Percentiles rank a stretch among this genome's conserved stretches.
phyloP scores from a whole-genome alignment of 1,140 invertebrate genomes.

The Drosophila subobscura region DNA sequence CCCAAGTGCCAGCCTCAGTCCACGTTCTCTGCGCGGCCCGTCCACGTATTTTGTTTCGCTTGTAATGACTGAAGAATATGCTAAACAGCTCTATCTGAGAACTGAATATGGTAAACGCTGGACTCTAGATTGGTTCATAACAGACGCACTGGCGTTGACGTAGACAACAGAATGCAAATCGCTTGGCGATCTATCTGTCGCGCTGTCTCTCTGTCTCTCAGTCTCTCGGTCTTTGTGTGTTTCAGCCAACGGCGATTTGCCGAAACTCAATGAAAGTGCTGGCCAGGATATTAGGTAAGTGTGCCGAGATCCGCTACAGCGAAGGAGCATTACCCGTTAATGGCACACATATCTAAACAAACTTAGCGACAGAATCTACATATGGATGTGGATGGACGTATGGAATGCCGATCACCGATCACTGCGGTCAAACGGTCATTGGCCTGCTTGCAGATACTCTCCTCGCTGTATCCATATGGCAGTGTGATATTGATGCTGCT shows the following conservation, averaged over 20 bases:
- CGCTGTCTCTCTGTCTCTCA: background rate
- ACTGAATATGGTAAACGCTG: slow-evolving; percentile 69
- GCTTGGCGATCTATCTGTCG: slow-evolving; percentile 2
- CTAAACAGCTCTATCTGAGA: slow-evolving; percentile 42
- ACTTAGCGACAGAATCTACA: slow-evolving; percentile 42
- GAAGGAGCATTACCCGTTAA: slow-evolving; percentile 53
- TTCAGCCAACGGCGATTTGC: slow-evolving; percentile 47
- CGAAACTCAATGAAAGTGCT: slow-evolving; percentile 64
- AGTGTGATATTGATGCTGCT: slow-evolving; percentile 19
- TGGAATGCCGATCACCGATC: slow-evolving; percentile 63
- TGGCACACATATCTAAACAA: slow-evolving; percentile 43
- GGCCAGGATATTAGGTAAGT: slow-evolving; percentile 69
- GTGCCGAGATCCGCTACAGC: too few relatives aligned
- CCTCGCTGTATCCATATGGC: slow-evolving; percentile 27
- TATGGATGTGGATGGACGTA: slow-evolving; percentile 34
- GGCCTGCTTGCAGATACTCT: slow-evolving; percentile 67
- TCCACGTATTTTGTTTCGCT: background rate
- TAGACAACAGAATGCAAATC: slow-evolving; percentile 64
- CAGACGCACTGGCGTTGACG: slow-evolving; percentile 45
- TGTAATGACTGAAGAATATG: slow-evolving; percentile 68
- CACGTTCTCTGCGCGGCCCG: background rate
- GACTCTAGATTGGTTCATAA: slow-evolving; percentile 46
- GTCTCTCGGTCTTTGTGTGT: background rate
- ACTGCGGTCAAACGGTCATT: slow-evolving; percentile 80
- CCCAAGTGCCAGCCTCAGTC: slow-evolving; percentile 3